A percentile compares a stretch with the other conserved stretches of the same genome.
These are phyloP conservation scores for Ptilorrhoa leucosticta DNA, from an alignment of 2,113 vertebrate genomes.

Conservation along the genomic window DNA sequence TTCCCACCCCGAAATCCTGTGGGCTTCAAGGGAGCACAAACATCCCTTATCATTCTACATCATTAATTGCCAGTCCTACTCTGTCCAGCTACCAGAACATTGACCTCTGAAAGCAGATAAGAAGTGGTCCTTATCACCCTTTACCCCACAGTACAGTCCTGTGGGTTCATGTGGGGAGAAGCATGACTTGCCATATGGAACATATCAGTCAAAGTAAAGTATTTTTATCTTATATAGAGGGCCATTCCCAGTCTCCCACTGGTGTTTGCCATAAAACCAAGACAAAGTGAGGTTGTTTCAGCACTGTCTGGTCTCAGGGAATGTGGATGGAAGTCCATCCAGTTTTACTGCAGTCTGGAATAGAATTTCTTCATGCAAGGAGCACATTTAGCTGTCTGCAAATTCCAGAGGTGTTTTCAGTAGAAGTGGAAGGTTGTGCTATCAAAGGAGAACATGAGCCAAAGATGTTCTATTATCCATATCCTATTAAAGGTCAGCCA, in stretches of 20 bases:
- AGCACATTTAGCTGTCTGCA: neutral
- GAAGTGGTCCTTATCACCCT: neutral
- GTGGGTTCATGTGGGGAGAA: constrained; percentile 9
- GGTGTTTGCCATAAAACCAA: neutral
- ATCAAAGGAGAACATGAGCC: constrained; percentile 15
- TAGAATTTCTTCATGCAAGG: neutral
- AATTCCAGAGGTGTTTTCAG: neutral
- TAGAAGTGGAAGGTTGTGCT: constrained; percentile 17
- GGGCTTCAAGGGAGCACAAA: constrained; percentile 16
- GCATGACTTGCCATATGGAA: constrained; percentile 19
- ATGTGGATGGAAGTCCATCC: neutral
- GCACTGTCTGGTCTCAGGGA: neutral
- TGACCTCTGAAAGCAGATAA: neutral
- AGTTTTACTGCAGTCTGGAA: neutral
- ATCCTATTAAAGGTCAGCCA: constrained; percentile 47
- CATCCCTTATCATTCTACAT: neutral
- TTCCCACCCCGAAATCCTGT: constrained; percentile 34
- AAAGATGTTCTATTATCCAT: constrained; percentile 40
- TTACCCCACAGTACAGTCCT: neutral
- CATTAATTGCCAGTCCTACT: neutral
- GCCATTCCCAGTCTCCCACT: neutral
- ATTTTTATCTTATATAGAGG: neutral
- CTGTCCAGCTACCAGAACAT: neutral
- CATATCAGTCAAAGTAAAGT: neutral
- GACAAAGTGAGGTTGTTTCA: neutral